Conservation (phyloP, 2,113 vertebrate species). For the Balaenoptera acutorostrata region DNA sequence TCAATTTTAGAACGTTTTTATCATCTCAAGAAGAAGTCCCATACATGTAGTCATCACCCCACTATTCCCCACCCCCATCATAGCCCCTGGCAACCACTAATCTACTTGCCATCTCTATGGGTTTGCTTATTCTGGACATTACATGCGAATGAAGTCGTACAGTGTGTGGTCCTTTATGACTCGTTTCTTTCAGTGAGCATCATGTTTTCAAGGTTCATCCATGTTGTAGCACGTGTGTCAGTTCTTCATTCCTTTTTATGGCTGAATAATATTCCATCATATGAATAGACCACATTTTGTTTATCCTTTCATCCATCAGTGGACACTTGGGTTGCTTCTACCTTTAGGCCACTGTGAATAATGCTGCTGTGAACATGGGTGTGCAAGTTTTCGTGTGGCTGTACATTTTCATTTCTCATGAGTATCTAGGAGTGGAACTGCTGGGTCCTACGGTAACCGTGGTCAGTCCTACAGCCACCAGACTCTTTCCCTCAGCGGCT, state of each 20-base stretch:
- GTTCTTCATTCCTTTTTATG: not conserved
- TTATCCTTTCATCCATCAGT: accelerated
- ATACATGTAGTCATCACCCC: accelerated
- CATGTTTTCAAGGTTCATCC: not conserved
- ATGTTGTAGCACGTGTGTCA: accelerated
- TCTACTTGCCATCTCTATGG: not conserved
- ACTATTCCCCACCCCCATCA: not conserved
- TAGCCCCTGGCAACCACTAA: not conserved
- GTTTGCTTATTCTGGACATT: not conserved
- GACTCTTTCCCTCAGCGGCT: not conserved
- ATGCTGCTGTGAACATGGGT: not conserved
- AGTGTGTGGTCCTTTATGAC: accelerated
- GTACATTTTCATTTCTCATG: not conserved
- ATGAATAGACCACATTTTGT: not conserved
- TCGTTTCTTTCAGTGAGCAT: accelerated
- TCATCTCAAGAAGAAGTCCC: not conserved
- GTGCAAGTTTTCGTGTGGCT: accelerated
- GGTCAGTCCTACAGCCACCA: not conserved
- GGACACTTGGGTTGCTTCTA: too few relatives aligned
- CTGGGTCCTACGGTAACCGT: not conserved
- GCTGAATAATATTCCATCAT: not conserved
- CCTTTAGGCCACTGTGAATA: not conserved
- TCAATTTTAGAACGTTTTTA: too few relatives aligned
- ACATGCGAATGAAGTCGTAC: accelerated
- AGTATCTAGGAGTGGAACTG: not conserved